Evolutionary conservation across 2,888 invertebrate genomes (phyloP), one percentile per base, ranked within the genome.

Genomic region (Sialis lutaria): DNA sequence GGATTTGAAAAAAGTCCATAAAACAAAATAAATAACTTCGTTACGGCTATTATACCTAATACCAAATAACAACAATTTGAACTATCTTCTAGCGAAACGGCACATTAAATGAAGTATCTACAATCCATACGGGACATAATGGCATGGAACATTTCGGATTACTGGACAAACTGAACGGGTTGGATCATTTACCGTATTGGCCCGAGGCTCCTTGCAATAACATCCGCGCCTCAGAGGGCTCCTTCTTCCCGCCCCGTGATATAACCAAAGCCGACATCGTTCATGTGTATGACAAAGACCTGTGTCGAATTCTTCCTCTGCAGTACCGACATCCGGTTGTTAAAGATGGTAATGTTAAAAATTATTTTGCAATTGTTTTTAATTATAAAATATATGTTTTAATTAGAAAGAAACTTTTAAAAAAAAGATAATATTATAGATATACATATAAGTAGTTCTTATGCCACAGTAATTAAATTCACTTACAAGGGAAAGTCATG

Each of bases 221-320:
- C 53, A 70, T 82, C 45, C 65, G 70, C 44, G 82, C 79, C 7
- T 81, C 81, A 1, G 82, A 83, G 67, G 88, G 88, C 0, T 87
- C 87, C 0, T 85, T 89, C 64, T 89, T 87, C 59, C 88, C 88
- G 0, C 88, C 88, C 0, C 72, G 85, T 1, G 74, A 80, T 34
- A 67, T 74, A 50, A 83, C 83, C 12, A 74, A 78, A 49, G 68
- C 74, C 0, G 79, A 88, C 58, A 65, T 75, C 1, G 74, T 88
- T 10, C 73, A 84, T 54, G 65, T 91, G 1, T 92, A 86, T 62
- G 88, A 90, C 59, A 88, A 88, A 60, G 90, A 91, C 59, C 64
- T 92, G 40, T 92, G 91, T 59, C 73, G 90, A 49, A 77, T 81
- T 1, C 64, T 88, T 55, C 87, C 88, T 0, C 61, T 90, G 49